Conservation (phyloP, 2,797 vertebrate species). For the Protonibea diacanthus region DNA sequence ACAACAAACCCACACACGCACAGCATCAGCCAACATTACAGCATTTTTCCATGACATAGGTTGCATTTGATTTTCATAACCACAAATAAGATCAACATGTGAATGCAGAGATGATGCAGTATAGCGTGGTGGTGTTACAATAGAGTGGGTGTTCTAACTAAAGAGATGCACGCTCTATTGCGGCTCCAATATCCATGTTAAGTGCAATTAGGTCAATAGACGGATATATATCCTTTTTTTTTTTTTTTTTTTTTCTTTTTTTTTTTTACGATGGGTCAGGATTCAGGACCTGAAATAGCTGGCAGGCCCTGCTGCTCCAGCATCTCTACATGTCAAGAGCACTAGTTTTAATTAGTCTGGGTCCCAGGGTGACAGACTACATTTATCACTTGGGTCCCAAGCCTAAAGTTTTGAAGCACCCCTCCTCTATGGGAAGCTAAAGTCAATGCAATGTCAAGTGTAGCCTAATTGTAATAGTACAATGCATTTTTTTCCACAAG, state of each 20-base stretch:
- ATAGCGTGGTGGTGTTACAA: background rate
- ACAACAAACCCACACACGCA: background rate
- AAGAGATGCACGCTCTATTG: background rate
- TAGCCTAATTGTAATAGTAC: constrained; percentile 26
- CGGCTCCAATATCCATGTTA: constrained; percentile 35
- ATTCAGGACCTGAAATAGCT: constrained; percentile 69
- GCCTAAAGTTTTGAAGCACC: constrained; percentile 50
- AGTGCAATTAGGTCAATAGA: constrained; percentile 54
- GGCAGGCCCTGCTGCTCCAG: constrained; percentile 52
- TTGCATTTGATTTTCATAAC: constrained; percentile 48
- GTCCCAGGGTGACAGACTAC: constrained; percentile 67
- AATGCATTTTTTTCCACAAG: background rate
- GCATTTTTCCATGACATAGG: constrained; percentile 57
- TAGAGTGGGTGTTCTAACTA: background rate
- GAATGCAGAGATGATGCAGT: constrained; percentile 29
- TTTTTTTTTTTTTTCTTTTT: constrained; percentile 43
- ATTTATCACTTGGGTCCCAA: constrained; percentile 66
- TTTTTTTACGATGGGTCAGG: constrained; percentile 50
- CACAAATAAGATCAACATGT: constrained; percentile 53
- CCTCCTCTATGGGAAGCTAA: constrained; percentile 38
- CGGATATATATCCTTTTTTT: constrained; percentile 29
- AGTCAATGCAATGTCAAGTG: constrained; percentile 61
- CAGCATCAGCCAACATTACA: constrained; percentile 39
- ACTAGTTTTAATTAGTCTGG: constrained; percentile 73
- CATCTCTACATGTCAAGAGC: constrained; percentile 64